These are phyloP conservation scores for Xyliphius kryptos DNA, from an alignment of 2,113 vertebrate species.

Conservation along the genomic window DNA sequence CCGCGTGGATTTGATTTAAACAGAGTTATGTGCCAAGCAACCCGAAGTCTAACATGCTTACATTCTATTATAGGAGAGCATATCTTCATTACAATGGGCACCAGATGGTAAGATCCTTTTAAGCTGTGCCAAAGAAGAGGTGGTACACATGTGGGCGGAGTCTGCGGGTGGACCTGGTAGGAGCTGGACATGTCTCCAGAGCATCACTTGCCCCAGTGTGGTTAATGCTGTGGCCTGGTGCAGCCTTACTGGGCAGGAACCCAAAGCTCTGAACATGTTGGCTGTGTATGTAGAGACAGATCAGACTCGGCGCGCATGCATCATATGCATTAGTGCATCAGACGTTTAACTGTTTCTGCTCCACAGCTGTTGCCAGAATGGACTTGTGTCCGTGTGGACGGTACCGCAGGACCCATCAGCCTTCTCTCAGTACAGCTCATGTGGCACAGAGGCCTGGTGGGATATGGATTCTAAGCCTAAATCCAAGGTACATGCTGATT, in stretches of 20 bases:
- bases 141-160: conserved; percentile 81
- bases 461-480: conserved; percentile 67
- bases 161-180: conserved; percentile 57
- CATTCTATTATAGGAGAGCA: conserved; percentile 82
- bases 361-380: conserved; percentile 89
- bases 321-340: not conserved
- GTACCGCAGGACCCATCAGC: conserved; percentile 72
- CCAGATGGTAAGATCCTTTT: conserved; percentile 79
- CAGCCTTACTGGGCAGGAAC: conserved; percentile 67
- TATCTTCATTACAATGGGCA: conserved; percentile 86
- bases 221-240: conserved; percentile 88
- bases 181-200: conserved; percentile 76
- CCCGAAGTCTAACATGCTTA: too few relatives aligned
- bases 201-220: conserved; percentile 72
- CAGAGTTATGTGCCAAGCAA: too few relatives aligned
- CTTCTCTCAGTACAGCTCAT: conserved; percentile 61
- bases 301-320: not conserved
- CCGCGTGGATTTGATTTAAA: too few relatives aligned
- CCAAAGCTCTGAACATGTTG: conserved; percentile 74
- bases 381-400: conserved; percentile 89
- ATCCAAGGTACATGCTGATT: conserved; percentile 46
- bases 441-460: conserved; percentile 78
- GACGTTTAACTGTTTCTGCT: conserved; percentile 16
- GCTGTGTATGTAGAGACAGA: conserved; percentile 73
- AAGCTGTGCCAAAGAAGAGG: conserved; percentile 93